Conservation (phyloP, 2,797 vertebrate species). For the Dallia pectoralis region DNA sequence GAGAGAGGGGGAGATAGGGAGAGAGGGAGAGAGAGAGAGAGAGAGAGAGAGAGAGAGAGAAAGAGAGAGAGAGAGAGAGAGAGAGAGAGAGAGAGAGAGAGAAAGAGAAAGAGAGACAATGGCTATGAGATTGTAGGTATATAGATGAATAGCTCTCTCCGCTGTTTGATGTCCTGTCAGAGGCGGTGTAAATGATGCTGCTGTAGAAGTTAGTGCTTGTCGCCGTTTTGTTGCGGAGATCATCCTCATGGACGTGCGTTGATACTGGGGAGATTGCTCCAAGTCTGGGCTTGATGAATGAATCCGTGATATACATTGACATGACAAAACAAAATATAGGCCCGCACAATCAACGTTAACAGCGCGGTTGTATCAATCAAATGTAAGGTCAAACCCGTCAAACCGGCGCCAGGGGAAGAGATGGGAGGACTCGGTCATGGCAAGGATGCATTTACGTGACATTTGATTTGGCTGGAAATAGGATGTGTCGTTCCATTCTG, state of each 20-base stretch:
- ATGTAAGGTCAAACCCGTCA: constrained; percentile 14
- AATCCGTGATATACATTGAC: constrained; percentile 13
- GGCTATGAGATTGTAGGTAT: not conserved
- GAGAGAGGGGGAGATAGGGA: too few species aligned
- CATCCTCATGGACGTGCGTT: constrained; percentile 11
- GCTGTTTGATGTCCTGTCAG: constrained; percentile 14
- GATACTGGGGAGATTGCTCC: constrained; percentile 8
- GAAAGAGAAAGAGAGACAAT: too few species aligned
- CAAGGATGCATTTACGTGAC: not conserved
- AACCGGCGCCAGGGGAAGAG: not conserved
- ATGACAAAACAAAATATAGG: constrained; percentile 15
- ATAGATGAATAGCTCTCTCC: constrained; percentile 6
- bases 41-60: too few species aligned
- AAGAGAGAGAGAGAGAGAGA: too few species aligned
- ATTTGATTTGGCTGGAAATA: constrained; percentile 1
- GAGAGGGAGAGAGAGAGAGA: too few species aligned
- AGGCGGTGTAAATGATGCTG: constrained; percentile 7
- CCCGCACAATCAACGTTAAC: constrained; percentile 19
- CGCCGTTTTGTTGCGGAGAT: constrained; percentile 16
- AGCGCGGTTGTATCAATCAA: constrained; percentile 12
- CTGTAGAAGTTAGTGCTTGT: constrained; percentile 8
- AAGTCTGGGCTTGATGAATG: constrained; percentile 6
- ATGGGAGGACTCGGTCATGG: not conserved
- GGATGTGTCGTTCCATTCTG: constrained; percentile 1
- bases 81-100: too few species aligned